These are phyloP conservation scores for Perognathus longimembris DNA, from an alignment of 2,113 vertebrate species.

Conservation along the genomic window DNA sequence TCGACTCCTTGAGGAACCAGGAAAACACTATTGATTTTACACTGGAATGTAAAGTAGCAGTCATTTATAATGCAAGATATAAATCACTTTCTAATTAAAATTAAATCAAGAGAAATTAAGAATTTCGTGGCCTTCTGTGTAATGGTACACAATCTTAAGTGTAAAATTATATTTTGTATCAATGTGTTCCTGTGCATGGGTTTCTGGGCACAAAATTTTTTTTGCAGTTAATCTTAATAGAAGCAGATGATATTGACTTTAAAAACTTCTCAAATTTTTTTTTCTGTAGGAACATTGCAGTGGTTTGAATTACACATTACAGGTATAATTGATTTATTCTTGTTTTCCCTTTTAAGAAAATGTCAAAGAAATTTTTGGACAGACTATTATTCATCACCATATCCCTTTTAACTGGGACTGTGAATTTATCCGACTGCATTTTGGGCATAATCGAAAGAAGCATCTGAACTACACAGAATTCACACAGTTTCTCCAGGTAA, in stretches of 20 bases:
- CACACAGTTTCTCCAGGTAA: constrained; percentile 97
- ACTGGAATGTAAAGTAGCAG: constrained; percentile 86
- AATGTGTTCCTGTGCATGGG: constrained; percentile 79
- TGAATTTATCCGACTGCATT: constrained; percentile 97
- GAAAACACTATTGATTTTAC: constrained; percentile 86
- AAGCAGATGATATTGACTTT: constrained; percentile 80
- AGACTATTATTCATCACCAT: constrained; percentile 95
- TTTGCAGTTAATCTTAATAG: constrained; percentile 84
- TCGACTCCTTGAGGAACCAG: constrained; percentile 84
- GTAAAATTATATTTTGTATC: constrained; percentile 81
- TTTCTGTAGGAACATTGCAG: constrained; percentile 82
- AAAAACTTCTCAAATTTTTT: constrained; percentile 80
- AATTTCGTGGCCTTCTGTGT: constrained; percentile 80
- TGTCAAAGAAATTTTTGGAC: constrained; percentile 97
- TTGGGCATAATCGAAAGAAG: constrained; percentile 95
- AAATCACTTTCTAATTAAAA: constrained; percentile 89
- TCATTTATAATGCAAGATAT: constrained; percentile 84
- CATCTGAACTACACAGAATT: constrained; percentile 96
- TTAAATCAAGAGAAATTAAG: constrained; percentile 86
- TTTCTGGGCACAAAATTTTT: constrained; percentile 74
- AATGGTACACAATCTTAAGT: constrained; percentile 83
- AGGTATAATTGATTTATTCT: constrained; percentile 78
- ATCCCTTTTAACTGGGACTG: constrained; percentile 99
- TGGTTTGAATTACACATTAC: constrained; percentile 64
- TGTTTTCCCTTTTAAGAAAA: constrained; percentile 91